Base-by-base conservation (phyloP, 1,140 invertebrate species). In the Triops longicaudatus region DNA sequence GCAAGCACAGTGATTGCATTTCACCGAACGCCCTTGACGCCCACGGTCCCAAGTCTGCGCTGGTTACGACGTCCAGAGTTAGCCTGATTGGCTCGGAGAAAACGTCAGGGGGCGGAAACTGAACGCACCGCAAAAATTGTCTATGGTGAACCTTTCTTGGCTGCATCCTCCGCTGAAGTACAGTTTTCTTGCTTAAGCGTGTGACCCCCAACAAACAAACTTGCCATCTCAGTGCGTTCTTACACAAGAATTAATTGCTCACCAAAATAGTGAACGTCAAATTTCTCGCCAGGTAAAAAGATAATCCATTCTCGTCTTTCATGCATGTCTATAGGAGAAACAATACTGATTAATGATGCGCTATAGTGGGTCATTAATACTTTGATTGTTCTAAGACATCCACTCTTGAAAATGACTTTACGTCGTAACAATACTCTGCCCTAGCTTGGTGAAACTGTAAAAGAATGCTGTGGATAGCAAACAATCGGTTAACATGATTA, bases 141-240 rank as follows among this genome's bases (percentile, higher is more conserved):
- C 50, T 63, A 22, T 63, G 50, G 50, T 63, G 50, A 63, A 63
- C 50, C 50, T 22, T 63, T 63, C 50, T 63, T 63, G 50, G 50
- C 50, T 63, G 50, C 50, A 14, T 10, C 50, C 50, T 22, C 50
- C 50, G 50, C 50, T 14, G 14, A 63, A 63, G 50, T 14, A 63
- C 50, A 63, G 50, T 63, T 63, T 63, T 63, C 50, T 63, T 10
- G n/a, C 50, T 63, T 7, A 63, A 63, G 50, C 50, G 14, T 63
- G 17, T n/a, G 22, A 22, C 50, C 50, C 14, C 50, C 50, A 63
- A 22, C 50, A 22, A 22, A 63, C 22, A 37, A 37, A 37, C 7
- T 63, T 63, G 17, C 50, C 0, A 63, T 22, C 22, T 63, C 50
- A 63, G 17, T 63, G 50, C 5, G 17, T 63, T 63, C 44, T 63